Evolutionary conservation across 1,140 invertebrate genomes (phyloP), one percentile per base, ranked within the genome.

Genomic region (Drosophila fuyamai): DNA sequence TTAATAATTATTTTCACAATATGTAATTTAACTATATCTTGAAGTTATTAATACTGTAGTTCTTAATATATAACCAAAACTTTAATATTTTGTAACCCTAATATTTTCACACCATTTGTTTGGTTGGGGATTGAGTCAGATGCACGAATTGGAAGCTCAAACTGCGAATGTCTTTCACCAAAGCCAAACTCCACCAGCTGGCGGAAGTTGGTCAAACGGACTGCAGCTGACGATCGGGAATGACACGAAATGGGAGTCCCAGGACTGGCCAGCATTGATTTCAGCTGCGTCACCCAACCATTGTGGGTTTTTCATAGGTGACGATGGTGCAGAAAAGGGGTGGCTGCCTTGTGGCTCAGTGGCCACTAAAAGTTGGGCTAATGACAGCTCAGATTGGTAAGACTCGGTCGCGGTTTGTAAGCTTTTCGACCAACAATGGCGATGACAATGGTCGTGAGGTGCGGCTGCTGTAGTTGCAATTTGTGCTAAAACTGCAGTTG

Each of bases 261-360:
- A 38, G 35, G n/a, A 40, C 32, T 35, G 14, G 40, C 18, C 46
- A 62, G 79, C 82, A 86, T 88, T 86, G 82, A 86, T 86, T 86
- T 86, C 83, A 82, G 83, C 83, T 86, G 83, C 83, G 83, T 86
- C 83, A 86, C 75, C 75, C 79, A 43, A 41, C 76, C 81, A 76
- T 85, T 77, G 77, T 81, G 47, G 36, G 59, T 57, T 32, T 32
- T 6, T 7, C 29, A 32, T 32, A 6, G 32, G 44, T 44, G 63
- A 18, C 51, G 57, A 16, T 47, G 63, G 14, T 57, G 48, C 61
- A 13, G 36, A 38, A 54, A 43, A 44, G 50, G 59, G 23, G 36
- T 35, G 36, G 35, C 23, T 40, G 47, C 38, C 53, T 54, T 12
- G 60, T 35, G 38, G 46, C 66, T 60, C 75, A 61, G 53, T 67